Evolutionary conservation across 2,888 invertebrate species (phyloP).

Genomic region (Stenotaenia linearis): DNA sequence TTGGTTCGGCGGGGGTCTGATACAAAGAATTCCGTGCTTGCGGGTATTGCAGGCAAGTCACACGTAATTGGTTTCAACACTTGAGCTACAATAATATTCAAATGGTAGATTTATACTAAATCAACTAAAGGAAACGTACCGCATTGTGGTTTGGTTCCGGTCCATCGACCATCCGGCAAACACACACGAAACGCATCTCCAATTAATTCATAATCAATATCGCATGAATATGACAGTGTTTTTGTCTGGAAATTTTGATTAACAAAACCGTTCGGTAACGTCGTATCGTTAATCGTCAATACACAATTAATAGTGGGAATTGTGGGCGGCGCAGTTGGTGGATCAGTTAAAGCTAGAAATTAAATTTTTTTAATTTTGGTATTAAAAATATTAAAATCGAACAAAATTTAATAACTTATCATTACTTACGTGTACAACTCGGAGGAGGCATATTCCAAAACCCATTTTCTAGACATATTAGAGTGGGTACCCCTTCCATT

Average conservation of each 20-base stretch:
- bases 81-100: too few relatives aligned
- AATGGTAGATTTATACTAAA: too few relatives aligned
- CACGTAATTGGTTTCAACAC: conserved; percentile 8
- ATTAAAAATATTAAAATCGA: too few relatives aligned
- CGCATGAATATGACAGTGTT: conserved; percentile 33
- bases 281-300: conserved; percentile 28
- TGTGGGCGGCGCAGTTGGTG: not conserved
- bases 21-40: not conserved
- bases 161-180: conserved; percentile 34
- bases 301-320: conserved; percentile 32
- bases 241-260: conserved; percentile 32
- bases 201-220: conserved; percentile 30
- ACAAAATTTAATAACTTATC: too few relatives aligned
- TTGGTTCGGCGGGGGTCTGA: not conserved
- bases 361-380: not conserved
- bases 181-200: conserved; percentile 32
- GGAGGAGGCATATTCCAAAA: conserved; percentile 36
- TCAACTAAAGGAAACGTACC: too few relatives aligned
- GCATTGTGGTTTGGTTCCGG: conserved; percentile 33
- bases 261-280: conserved; percentile 28
- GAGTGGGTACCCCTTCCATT: conserved; percentile 31
- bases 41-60: not conserved
- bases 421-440: conserved; percentile 35
- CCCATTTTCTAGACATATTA: conserved; percentile 32
- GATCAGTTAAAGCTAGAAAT: not conserved